phyloP scores from a whole-genome alignment of 1,140 invertebrate genomes.

The Trichonephila inaurata region DNA sequence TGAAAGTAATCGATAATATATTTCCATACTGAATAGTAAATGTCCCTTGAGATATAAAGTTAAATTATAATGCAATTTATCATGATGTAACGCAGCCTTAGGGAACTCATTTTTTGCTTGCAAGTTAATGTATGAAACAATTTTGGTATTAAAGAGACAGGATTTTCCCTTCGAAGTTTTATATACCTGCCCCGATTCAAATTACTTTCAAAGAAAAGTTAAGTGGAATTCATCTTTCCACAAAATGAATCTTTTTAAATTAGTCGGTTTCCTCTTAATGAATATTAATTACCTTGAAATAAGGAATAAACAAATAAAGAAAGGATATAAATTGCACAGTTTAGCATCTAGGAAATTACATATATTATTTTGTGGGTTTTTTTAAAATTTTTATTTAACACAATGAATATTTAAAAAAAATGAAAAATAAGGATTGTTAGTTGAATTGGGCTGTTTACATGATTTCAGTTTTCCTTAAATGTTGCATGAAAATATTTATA shows the following conservation, averaged over 20 bases:
- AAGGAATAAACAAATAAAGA: neutral
- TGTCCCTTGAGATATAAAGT: constrained; percentile 44
- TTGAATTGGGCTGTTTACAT: no score
- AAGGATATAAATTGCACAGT: neutral
- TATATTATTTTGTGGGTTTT: no score
- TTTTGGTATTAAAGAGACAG: neutral
- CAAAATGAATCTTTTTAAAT: neutral
- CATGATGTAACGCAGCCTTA: neutral
- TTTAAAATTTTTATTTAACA: no score
- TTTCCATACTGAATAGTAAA: constrained; percentile 62
- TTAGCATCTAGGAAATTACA: neutral
- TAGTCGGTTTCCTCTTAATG: neutral
- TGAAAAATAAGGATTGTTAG: no score
- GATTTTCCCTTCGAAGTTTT: neutral
- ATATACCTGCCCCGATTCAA: constrained; percentile 1
- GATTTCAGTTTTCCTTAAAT: no score
- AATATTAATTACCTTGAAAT: constrained; percentile 39
- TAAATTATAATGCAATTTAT: constrained; percentile 60
- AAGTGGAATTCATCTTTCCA: constrained; percentile 24
- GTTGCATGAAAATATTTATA: no score
- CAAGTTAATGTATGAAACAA: neutral
- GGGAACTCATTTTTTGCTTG: neutral
- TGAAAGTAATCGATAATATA: constrained; percentile 19
- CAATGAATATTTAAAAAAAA: no score
- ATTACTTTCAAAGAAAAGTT: constrained; percentile 6